A percentile compares a stretch with the other conserved stretches of the same genome.
Conservation (phyloP, 1,140 invertebrate genomes). For the Magallana ariakensis region DNA sequence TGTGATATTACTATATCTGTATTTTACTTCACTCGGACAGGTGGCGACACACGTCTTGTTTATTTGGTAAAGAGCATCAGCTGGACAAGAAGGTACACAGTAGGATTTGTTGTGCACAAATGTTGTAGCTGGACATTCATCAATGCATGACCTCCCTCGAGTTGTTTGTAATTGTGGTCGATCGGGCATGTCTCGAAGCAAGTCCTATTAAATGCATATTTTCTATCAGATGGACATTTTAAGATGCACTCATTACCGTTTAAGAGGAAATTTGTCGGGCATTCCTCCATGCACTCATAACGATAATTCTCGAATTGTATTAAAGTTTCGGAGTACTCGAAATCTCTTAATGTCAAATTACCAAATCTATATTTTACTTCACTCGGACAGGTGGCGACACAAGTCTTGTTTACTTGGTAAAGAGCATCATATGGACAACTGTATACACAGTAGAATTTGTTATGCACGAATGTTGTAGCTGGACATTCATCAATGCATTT, state of each 20-base stretch:
- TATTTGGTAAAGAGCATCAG: background rate
- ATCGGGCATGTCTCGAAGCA: background rate
- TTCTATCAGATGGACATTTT: background rate
- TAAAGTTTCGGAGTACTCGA: background rate
- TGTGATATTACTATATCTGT: background rate
- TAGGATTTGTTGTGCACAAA: background rate
- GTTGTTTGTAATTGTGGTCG: background rate
- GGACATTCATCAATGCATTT: background rate
- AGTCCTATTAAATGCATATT: background rate
- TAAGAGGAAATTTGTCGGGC: background rate
- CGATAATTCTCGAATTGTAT: too few relatives aligned
- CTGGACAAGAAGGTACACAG: constrained; percentile 1
- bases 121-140: background rate
- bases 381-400: background rate
- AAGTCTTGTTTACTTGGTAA: background rate
- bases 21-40: background rate
- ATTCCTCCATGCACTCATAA: background rate
- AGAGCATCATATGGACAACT: background rate
- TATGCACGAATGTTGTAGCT: background rate
- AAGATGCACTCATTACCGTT: background rate
- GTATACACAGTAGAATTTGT: background rate
- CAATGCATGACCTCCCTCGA: constrained; percentile 1
- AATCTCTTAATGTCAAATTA: background rate
- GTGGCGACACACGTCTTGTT: background rate
- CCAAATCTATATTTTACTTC: background rate